A percentile compares a stretch with the other conserved stretches of the same genome.
Conservation (phyloP, 2,888 invertebrate species). For the Cremastobaeus sp. region DNA sequence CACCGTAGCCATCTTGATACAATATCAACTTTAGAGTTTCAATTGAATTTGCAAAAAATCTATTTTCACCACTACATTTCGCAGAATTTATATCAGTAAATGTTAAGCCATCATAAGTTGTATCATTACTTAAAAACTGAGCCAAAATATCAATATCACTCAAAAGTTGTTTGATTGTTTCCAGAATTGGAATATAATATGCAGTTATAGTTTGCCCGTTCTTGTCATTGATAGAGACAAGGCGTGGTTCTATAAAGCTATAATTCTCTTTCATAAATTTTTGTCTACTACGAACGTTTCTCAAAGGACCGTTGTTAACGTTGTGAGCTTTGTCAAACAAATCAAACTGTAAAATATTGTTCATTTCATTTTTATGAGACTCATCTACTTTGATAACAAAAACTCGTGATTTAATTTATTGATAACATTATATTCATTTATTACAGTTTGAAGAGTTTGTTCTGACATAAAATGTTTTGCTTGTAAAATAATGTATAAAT, state of each 20-base stretch:
- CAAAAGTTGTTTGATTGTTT: not conserved
- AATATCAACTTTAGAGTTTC: not conserved
- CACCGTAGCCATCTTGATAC: not conserved
- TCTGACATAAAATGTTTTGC: not conserved
- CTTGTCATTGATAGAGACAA: not conserved
- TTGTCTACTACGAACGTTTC: not conserved
- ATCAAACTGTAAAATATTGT: not conserved
- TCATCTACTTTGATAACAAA: not conserved
- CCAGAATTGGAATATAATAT: not conserved
- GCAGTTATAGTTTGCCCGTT: not conserved
- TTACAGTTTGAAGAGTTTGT: not conserved
- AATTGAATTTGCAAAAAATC: not conserved
- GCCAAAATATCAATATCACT: not conserved
- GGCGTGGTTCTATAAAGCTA: not conserved
- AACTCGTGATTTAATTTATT: not conserved
- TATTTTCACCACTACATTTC: not conserved
- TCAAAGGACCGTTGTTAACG: not conserved
- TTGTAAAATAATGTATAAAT: not conserved
- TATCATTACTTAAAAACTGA: not conserved
- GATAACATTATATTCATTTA: not conserved
- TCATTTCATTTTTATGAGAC: not conserved
- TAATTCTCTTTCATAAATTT: not conserved
- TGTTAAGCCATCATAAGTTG: not conserved
- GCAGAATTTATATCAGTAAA: not conserved
- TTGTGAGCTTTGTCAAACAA: not conserved